Conservation (phyloP, 2,113 vertebrate genomes). For the Oryzias curvinotus region DNA sequence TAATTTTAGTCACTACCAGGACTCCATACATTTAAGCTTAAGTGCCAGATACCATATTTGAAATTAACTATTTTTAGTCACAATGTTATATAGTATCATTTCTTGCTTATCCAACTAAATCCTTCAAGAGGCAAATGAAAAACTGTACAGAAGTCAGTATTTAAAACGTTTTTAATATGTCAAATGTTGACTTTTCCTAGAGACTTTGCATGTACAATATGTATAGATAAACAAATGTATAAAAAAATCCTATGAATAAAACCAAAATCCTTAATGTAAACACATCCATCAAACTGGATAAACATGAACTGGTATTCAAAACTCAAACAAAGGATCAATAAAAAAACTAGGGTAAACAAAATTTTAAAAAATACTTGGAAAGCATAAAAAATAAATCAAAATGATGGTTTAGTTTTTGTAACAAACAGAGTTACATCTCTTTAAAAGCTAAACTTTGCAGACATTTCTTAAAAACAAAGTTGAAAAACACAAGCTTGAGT, state of each 20-base stretch:
- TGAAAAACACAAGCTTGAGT: too few species aligned
- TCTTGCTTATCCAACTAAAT: too few species aligned
- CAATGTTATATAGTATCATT: too few species aligned
- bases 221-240: slow-evolving; percentile 56
- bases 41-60: too few species aligned
- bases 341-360: slow-evolving; percentile 7
- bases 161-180: slow-evolving; percentile 66
- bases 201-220: slow-evolving; percentile 63
- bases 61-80: too few species aligned
- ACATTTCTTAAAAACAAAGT: too few species aligned
- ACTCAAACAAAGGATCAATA: slow-evolving; percentile 21
- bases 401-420: neutral
- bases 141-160: slow-evolving; percentile 34
- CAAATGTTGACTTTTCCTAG: slow-evolving; percentile 54
- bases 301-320: slow-evolving; percentile 31
- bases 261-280: slow-evolving; percentile 40
- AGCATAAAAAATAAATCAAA: slow-evolving; percentile 9
- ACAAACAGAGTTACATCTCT: neutral
- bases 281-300: slow-evolving; percentile 31
- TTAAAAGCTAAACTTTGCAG: too few species aligned
- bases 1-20: too few species aligned
- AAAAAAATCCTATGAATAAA: slow-evolving; percentile 45
- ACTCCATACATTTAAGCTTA: too few species aligned
- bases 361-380: slow-evolving; percentile 5
- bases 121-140: neutral